Evolutionary conservation across 2,797 vertebrate species (phyloP).

Genomic region (Amblyopsis hoosieri): DNA sequence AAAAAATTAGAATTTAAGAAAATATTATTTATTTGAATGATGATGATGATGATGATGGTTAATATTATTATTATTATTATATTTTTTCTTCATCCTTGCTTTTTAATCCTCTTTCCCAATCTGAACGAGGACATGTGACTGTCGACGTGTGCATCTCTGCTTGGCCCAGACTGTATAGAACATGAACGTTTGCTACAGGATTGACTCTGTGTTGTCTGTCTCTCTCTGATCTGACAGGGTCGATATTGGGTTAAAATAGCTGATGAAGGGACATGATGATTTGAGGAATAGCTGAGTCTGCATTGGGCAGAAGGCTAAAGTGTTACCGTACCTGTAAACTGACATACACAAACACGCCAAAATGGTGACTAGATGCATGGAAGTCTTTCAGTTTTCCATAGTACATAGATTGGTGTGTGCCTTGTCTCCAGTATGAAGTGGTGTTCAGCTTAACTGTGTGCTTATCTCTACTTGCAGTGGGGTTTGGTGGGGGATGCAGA

Average conservation of each 20-base stretch:
- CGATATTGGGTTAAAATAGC: slow-evolving; percentile 97
- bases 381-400: slow-evolving; percentile 85
- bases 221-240: slow-evolving; percentile 99
- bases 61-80: slow-evolving; percentile 31
- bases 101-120: slow-evolving; percentile 2
- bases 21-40: too few relatives aligned
- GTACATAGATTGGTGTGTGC: slow-evolving; percentile 91
- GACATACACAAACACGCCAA: slow-evolving; percentile 92
- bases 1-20: too few relatives aligned
- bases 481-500: slow-evolving; percentile 48
- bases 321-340: slow-evolving; percentile 90
- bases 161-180: slow-evolving; percentile 68
- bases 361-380: slow-evolving; percentile 99
- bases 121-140: slow-evolving; percentile 63
- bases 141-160: slow-evolving; percentile 72
- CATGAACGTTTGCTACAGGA: slow-evolving; percentile 76
- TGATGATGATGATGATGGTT: neutral
- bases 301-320: slow-evolving; percentile 88
- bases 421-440: slow-evolving; percentile 96
- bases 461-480: slow-evolving; percentile 88
- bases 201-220: slow-evolving; percentile 94
- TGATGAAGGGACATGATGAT: slow-evolving; percentile 92
- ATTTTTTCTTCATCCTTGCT: slow-evolving; percentile 40
- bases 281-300: slow-evolving; percentile 98
- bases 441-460: slow-evolving; percentile 99